Base-by-base conservation (phyloP, 2,888 invertebrate genomes). In the Athalia cordata region DNA sequence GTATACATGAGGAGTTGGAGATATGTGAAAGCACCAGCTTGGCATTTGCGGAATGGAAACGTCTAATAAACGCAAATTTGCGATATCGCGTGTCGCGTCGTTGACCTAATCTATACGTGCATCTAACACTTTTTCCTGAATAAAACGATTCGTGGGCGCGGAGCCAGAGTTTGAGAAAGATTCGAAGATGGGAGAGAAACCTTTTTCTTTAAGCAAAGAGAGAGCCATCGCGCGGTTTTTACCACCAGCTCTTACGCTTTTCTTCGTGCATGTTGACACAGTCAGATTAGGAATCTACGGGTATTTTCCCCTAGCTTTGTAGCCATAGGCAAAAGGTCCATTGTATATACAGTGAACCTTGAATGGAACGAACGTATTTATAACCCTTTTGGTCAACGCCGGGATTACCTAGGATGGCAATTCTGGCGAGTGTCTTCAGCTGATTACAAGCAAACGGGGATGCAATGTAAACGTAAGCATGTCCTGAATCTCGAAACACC, bases 51-150 rank as follows among this genome's bases (percentile, higher is more conserved):
- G 52, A 68, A 68, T 68, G 43, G 68, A 68, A 72, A 72, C 13
- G 72, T 72, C 72, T 72, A 59, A 72, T 72, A 72, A 72, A 72
- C 72, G 72, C 29, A 72, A 72, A 29, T 72, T 72, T 72, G 72
- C 59, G 72, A 72, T 72, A 72, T 72, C 72, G 72, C 55, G 4
- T 13, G 29, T 72, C 29, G 29, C 72, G 13, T 72, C 72, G 59
- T 59, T 72, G 13, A 13, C 72, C 47, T 47, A 59, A 72, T 72
- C 72, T 72, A 59, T 59, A 5, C 72, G 59, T 13, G 72, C 59
- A 59, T 72, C 59, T 59, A 72, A 72, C 72, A 59, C 72, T 59
- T 72, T 57, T 59, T 59, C 57, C 0, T 4, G 47, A 8, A 59
- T 8, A 72, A 7, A 3, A 9, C 43, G 47, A 13, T 8, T 13